Conservation (phyloP, 2,113 vertebrate genomes). For the Osmerus mordax region DNA sequence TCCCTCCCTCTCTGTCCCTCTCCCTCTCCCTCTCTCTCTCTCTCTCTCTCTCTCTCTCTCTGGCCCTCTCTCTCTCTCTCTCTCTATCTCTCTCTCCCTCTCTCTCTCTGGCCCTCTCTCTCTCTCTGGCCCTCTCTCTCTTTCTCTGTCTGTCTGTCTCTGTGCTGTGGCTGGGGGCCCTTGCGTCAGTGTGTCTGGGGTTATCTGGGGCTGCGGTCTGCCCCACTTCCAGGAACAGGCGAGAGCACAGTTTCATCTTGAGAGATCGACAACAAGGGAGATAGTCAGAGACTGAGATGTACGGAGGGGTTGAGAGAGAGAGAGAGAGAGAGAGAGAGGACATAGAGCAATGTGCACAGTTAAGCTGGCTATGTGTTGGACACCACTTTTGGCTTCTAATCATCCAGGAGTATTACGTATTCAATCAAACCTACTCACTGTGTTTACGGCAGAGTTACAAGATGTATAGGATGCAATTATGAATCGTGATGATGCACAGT, state of each 20-base stretch:
- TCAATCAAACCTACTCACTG: too few species aligned
- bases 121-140: background rate
- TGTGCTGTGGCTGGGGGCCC: conserved; percentile 32
- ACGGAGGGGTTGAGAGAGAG: too few species aligned
- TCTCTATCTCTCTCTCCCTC: conserved; percentile 20
- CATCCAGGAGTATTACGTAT: too few species aligned
- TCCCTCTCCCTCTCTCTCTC: conserved; percentile 11
- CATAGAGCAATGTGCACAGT: too few species aligned
- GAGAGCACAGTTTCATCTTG: conserved; percentile 67
- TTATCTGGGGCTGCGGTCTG: conserved; percentile 66
- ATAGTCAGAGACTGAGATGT: conserved; percentile 19
- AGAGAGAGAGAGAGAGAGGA: too few species aligned
- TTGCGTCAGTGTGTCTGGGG: conserved; percentile 56
- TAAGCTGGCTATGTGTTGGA: too few species aligned
- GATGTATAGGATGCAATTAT: too few species aligned
- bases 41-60: conserved; percentile 1
- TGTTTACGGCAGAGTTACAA: too few species aligned
- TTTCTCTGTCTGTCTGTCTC: conserved; percentile 31
- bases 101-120: background rate
- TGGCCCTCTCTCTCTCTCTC: conserved; percentile 12
- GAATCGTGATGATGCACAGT: too few species aligned
- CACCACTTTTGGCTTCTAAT: too few species aligned
- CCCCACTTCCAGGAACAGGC: conserved; percentile 77
- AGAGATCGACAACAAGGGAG: conserved; percentile 50
- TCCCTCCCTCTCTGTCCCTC: conserved; percentile 8